Evolutionary conservation across 35 echinoderm and acorn worm species (phyloP).

Genomic region (Apostichopus parvimensis): DNA sequence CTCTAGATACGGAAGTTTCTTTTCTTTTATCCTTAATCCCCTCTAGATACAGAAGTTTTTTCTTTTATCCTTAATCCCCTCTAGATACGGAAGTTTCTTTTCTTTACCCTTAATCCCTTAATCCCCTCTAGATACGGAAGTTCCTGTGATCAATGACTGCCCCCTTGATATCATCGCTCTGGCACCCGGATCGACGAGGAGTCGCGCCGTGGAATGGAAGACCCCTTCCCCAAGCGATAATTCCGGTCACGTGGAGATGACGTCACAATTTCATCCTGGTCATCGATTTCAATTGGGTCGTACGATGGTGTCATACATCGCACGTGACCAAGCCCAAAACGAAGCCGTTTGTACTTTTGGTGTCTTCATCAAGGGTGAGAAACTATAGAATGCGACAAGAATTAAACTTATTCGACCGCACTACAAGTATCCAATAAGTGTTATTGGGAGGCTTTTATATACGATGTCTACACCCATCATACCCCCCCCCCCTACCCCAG

Average conservation of each 20-base stretch:
- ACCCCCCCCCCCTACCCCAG: no score
- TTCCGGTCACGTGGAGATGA: conserved; percentile 48
- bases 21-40: no score
- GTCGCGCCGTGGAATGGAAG: neutral
- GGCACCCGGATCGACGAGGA: neutral
- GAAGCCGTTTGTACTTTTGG: conserved; percentile 5
- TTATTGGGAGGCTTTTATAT: no score
- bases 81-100: no score
- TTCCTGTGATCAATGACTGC: conserved; percentile 28
- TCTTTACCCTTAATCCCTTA: no score
- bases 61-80: no score
- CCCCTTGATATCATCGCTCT: conserved; percentile 22
- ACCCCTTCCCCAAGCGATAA: conserved; percentile 17
- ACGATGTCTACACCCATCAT: no score
- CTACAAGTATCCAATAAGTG: no score
- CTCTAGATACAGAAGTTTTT: no score
- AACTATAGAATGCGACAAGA: no score
- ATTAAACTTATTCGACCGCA: no score
- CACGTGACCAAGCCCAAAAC: conserved; percentile 24
- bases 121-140: neutral
- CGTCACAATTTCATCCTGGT: conserved; percentile 36
- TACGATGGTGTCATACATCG: conserved; percentile 26
- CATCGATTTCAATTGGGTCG: conserved; percentile 20
- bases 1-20: no score
- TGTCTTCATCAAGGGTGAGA: conserved; percentile 31